Evolutionary conservation across 2,797 vertebrate genomes (phyloP), one percentile per base, ranked within the genome.

Genomic region (Coregonus sp.): DNA sequence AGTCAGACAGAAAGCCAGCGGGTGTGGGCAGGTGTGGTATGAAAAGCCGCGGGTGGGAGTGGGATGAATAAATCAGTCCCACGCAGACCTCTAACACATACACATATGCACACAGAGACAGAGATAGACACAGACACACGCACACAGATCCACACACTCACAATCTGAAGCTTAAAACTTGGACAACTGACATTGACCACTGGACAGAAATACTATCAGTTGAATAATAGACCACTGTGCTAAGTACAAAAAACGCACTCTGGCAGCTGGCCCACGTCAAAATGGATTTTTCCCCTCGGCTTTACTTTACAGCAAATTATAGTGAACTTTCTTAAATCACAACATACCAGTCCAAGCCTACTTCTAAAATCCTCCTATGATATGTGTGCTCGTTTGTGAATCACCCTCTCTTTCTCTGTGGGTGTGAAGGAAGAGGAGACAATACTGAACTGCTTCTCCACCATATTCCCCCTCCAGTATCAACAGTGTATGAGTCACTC

Each of bases 401-500:
- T 47, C 73, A n/a, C 61, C 61, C 47, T 18, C 63, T 74, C 73
- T 66, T 40, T 74, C 52, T 63, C 35, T n/a, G 11, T 31, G 4
- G 65, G 29, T 59, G 70, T 20, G 56, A 67, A 71, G 75, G 74
- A 68, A 77, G 71, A 71, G 67, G 71, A 72, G 77, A 47, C n/a
- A 16, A 40, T 61, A 50, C 37, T 72, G 78, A 72, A 65, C 73
- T 66, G 72, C 65, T 79, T 33, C 73, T 73, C 76, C 76, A 78
- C 51, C 73, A 70, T 73, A 70, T 75, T 76, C 15, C 74, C 82
- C 81, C 82, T 82, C 78, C 78, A 83, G 84, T 85, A 86, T 85
- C 83, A 87, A 86, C 85, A 87, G 31, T 52, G 69, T 5, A 70
- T 82, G 81, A 88, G 77, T 86, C 82, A 86, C 76, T 76, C 71